Base-by-base conservation (phyloP, 2,888 invertebrate species). In the Hirtodrosophila cameraria region DNA sequence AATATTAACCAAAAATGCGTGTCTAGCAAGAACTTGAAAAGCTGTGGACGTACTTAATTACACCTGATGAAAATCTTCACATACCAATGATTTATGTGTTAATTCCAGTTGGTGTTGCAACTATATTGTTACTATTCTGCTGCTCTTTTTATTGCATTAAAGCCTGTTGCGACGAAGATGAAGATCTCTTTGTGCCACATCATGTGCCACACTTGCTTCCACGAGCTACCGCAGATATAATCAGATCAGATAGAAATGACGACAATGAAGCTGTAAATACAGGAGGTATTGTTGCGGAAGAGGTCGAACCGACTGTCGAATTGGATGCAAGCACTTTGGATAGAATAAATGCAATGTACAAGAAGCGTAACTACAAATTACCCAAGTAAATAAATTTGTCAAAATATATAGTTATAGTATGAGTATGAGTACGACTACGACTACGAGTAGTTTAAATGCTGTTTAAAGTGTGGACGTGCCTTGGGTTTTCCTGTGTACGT, bases 381-480 rank as follows among this genome's bases (percentile, higher is more conserved):
- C 15, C 25, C 28, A 9, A 54, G 38, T 60, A 80, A 67, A 70
- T 67, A 71, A 70, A 74, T 48, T 59, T 61, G 43, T 20, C 48
- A 53, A 33, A 20, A 49, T 23, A 46, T 36, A 6, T 12, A n/a
- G n/a, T n/a, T n/a, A n/a, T n/a, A n/a, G n/a, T n/a, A n/a, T n/a
- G n/a, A n/a, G n/a, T n/a, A n/a, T n/a, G n/a, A n/a, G n/a, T n/a
- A n/a, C n/a, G n/a, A n/a, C n/a, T n/a, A n/a, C n/a, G n/a, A n/a
- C n/a, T n/a, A 28, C 23, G 42, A 39, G 64, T 53, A 46, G 28
- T 27, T 31, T 54, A 57, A 74, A 55, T 60, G 53, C 46, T 39
- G 20, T 57, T 76, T 70, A 62, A 76, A 67, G 38, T 42, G 42
- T n/a, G 41, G 38, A 80, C 75, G 77, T 80, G 81, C 52, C 41